Evolutionary conservation across 2,113 vertebrate genomes (phyloP).

Genomic region (Sylvilagus bachmani): DNA sequence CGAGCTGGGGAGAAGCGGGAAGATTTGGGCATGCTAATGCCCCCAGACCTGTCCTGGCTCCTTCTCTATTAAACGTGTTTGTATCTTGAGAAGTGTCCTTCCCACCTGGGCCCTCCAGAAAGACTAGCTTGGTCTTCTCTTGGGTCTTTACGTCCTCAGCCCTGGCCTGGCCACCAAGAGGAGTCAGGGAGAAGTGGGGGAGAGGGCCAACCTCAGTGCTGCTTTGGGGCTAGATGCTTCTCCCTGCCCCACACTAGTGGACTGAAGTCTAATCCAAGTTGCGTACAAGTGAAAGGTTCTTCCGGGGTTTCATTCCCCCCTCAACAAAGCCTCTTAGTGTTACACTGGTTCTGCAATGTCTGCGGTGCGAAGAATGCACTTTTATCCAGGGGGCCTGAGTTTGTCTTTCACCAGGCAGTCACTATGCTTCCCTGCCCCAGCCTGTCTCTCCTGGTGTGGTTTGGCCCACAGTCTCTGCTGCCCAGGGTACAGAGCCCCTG

Average conservation of each 20-base stretch:
- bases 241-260: slow-evolving; percentile 65
- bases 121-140: slow-evolving; percentile 79
- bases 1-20: slow-evolving; percentile 52
- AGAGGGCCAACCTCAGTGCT: slow-evolving; percentile 74
- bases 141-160: slow-evolving; percentile 50
- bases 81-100: slow-evolving; percentile 83
- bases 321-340: slow-evolving; percentile 82
- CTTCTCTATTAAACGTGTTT: slow-evolving; percentile 76
- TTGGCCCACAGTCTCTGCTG: slow-evolving; percentile 39
- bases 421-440: slow-evolving; percentile 53
- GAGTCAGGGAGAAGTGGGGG: neutral
- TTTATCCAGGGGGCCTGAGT: slow-evolving; percentile 58
- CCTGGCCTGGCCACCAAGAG: slow-evolving; percentile 48
- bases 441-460: slow-evolving; percentile 59
- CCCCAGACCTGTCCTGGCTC: slow-evolving; percentile 24
- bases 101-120: slow-evolving; percentile 76
- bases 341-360: slow-evolving; percentile 87
- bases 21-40: slow-evolving; percentile 39
- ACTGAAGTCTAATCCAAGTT: slow-evolving; percentile 80
- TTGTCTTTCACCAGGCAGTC: slow-evolving; percentile 68
- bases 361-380: slow-evolving; percentile 81
- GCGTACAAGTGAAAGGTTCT: slow-evolving; percentile 86
- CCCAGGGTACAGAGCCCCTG: slow-evolving; percentile 46
- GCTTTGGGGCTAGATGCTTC: slow-evolving; percentile 84
- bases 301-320: slow-evolving; percentile 65